Conservation (phyloP, 2,797 vertebrate species). For the Fringilla coelebs region DNA sequence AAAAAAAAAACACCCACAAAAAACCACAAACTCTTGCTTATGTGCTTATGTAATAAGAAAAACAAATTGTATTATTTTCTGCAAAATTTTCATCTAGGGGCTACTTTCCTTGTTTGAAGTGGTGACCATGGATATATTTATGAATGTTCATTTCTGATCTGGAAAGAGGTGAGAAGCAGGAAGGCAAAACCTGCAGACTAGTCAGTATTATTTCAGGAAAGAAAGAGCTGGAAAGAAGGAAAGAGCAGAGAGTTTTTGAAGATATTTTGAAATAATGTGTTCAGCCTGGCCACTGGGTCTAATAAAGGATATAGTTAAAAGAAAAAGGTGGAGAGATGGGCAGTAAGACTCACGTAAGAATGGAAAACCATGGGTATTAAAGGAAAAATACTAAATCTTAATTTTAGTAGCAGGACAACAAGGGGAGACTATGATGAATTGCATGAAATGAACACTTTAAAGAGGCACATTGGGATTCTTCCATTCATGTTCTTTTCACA, state of each 20-base stretch:
- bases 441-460: neutral
- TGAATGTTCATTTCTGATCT: neutral
- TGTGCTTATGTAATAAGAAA: neutral
- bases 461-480: neutral
- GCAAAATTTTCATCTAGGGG: neutral
- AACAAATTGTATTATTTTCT: neutral
- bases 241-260: neutral
- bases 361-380: neutral
- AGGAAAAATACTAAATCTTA: constrained; percentile 13
- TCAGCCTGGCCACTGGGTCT: neutral
- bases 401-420: neutral
- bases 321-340: neutral
- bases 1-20: neutral
- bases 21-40: neutral
- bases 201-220: constrained; percentile 2
- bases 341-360: neutral
- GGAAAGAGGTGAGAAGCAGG: neutral
- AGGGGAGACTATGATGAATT: neutral
- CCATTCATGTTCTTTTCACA: neutral
- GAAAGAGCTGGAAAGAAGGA: neutral
- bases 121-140: neutral
- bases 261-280: neutral
- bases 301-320: constrained; percentile 3
- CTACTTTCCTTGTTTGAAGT: neutral
- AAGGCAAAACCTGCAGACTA: neutral